A percentile compares a stretch with the other conserved stretches of the same genome.
These are phyloP conservation scores for Leptopilina myrica DNA, from an alignment of 2,888 invertebrate species.

Conservation along the genomic window DNA sequence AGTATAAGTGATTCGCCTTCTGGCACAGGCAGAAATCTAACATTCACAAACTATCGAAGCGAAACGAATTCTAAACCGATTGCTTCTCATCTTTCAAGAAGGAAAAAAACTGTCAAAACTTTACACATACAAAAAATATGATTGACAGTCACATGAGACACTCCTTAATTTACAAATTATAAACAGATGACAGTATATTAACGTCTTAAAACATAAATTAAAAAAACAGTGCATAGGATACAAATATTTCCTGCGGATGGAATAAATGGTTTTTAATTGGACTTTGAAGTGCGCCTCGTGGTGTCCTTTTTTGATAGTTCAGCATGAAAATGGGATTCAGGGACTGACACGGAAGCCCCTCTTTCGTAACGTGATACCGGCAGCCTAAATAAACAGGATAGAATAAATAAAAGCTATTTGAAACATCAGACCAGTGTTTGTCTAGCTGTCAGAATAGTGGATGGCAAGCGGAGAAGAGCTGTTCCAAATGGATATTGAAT, in stretches of 20 bases:
- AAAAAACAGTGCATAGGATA: slow-evolving; percentile 17
- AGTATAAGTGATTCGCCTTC: slow-evolving; percentile 7
- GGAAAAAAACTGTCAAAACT: not conserved
- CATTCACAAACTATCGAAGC: not conserved
- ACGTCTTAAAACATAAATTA: not conserved
- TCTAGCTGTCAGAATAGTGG: slow-evolving; percentile 71
- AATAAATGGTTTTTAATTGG: slow-evolving; percentile 48
- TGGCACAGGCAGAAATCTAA: not conserved
- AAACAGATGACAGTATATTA: not conserved
- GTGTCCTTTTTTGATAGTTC: slow-evolving; percentile 46
- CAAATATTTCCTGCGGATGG: slow-evolving; percentile 14
- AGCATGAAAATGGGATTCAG: slow-evolving; percentile 62
- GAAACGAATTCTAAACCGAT: slow-evolving; percentile 19
- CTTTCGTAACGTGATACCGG: slow-evolving; percentile 72
- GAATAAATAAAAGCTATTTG: slow-evolving; percentile 74
- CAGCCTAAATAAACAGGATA: slow-evolving; percentile 75
- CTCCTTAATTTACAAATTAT: not conserved
- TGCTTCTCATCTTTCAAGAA: slow-evolving; percentile 26
- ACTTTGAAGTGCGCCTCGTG: slow-evolving; percentile 30
- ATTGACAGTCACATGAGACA: not conserved
- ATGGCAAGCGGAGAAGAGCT: slow-evolving; percentile 54
- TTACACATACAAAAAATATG: not conserved
- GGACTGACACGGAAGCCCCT: slow-evolving; percentile 66
- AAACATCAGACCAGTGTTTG: slow-evolving; percentile 71
- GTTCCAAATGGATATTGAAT: slow-evolving; percentile 69